phyloP scores from a whole-genome alignment of 2,888 invertebrate genomes.

The Pinctada fucata region DNA sequence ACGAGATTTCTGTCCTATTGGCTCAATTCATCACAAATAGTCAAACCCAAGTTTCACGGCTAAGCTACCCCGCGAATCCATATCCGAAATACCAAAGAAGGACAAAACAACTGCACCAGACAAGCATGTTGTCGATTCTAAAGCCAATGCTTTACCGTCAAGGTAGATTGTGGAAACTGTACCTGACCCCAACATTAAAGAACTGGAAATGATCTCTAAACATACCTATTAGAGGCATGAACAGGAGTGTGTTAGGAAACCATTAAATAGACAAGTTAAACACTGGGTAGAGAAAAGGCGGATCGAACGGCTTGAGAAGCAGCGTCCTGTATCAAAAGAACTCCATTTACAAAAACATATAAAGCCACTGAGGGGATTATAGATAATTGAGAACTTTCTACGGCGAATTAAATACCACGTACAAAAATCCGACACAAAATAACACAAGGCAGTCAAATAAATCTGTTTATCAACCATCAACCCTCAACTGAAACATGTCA shows the following conservation, averaged over 20 bases:
- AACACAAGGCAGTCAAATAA: conserved; percentile 15
- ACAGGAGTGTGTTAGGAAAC: conserved; percentile 18
- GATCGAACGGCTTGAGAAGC: conserved; percentile 18
- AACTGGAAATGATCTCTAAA: not conserved
- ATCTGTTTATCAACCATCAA: conserved; percentile 19
- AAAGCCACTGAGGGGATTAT: conserved; percentile 27
- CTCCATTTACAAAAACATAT: conserved; percentile 13
- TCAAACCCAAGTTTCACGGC: too few species aligned
- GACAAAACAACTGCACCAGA: too few species aligned
- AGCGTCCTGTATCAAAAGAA: conserved; percentile 13
- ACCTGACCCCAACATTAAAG: not conserved
- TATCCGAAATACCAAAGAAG: too few species aligned
- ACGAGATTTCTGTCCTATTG: too few species aligned
- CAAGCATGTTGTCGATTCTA: too few species aligned
- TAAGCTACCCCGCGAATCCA: too few species aligned
- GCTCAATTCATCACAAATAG: too few species aligned
- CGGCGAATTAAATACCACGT: conserved; percentile 26
- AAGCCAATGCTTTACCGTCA: too few species aligned
- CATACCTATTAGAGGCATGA: conserved; percentile 13
- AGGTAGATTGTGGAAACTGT: not conserved
- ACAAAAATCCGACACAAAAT: conserved; percentile 20
- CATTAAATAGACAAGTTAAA: conserved; percentile 31
- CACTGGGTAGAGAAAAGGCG: conserved; percentile 9
- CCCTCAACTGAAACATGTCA: conserved; percentile 7
- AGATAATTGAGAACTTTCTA: conserved; percentile 28